Evolutionary conservation across 2,888 invertebrate genomes (phyloP).

Genomic region (Pristionchus fissidentatus): DNA sequence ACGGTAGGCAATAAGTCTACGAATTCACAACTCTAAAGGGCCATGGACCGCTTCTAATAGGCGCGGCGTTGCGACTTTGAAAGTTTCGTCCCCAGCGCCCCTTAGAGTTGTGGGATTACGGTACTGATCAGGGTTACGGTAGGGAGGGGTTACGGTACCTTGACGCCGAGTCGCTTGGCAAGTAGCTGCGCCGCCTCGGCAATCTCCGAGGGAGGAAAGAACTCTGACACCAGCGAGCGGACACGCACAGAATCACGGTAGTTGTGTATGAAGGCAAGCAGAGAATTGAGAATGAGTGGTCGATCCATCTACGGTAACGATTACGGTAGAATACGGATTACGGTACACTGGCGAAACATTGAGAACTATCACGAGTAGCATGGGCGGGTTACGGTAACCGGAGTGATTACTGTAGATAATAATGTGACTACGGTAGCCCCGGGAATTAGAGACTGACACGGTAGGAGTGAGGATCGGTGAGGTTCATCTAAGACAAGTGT

Average conservation of each 20-base stretch:
- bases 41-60: no score
- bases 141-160: no score
- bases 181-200: slow-evolving; percentile 38
- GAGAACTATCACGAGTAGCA: neutral
- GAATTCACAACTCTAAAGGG: no score
- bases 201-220: slow-evolving; percentile 47
- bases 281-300: slow-evolving; percentile 66
- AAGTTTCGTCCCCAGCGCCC: no score
- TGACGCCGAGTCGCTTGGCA: neutral
- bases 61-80: no score
- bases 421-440: neutral
- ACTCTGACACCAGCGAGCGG: slow-evolving; percentile 45
- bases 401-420: neutral
- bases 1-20: no score
- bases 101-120: neutral
- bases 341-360: neutral
- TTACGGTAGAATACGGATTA: slow-evolving; percentile 27
- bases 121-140: neutral
- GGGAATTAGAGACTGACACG: neutral
- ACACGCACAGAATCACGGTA: slow-evolving; percentile 49
- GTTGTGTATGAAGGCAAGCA: slow-evolving; percentile 67
- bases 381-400: neutral
- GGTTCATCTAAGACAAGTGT: no score
- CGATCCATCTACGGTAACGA: slow-evolving; percentile 51
- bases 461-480: no score